Percentiles rank a stretch among this genome's conserved stretches.
phyloP scores from a whole-genome alignment of 2,797 vertebrate genomes.

The Diceros bicornis region DNA sequence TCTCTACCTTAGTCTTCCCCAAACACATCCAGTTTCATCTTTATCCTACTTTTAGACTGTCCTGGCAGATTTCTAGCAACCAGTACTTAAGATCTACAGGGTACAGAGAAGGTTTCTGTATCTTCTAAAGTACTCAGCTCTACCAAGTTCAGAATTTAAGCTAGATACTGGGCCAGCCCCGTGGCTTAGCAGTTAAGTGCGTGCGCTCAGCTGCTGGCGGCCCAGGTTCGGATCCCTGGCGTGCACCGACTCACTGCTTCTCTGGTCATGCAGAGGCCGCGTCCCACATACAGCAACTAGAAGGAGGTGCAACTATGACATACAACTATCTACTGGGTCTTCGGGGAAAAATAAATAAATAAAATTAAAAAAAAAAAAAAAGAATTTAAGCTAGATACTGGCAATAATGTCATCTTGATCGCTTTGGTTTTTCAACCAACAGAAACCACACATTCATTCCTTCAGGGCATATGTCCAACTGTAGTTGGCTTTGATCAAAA shows the following conservation, averaged over 20 bases:
- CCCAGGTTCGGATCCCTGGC: too few species aligned
- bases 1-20: background rate
- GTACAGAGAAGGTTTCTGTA: background rate
- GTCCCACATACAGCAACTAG: too few species aligned
- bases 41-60: background rate
- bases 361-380: too few species aligned
- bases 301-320: too few species aligned
- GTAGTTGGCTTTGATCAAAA: background rate
- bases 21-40: slow-evolving; percentile 29
- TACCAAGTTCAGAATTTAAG: slow-evolving; percentile 37
- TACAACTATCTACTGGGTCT: too few species aligned
- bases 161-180: background rate
- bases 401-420: background rate
- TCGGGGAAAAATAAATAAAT: too few species aligned
- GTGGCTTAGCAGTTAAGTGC: too few species aligned
- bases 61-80: slow-evolving; percentile 30
- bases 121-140: slow-evolving; percentile 7
- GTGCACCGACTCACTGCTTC: too few species aligned
- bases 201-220: too few species aligned
- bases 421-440: background rate
- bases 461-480: background rate
- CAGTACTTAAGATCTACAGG: background rate
- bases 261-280: too few species aligned
- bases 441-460: background rate
- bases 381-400: background rate